A percentile compares a stretch with the other conserved stretches of the same genome.
Evolutionary conservation across 2,113 vertebrate species (phyloP).

Genomic region (Chionomys nivalis): DNA sequence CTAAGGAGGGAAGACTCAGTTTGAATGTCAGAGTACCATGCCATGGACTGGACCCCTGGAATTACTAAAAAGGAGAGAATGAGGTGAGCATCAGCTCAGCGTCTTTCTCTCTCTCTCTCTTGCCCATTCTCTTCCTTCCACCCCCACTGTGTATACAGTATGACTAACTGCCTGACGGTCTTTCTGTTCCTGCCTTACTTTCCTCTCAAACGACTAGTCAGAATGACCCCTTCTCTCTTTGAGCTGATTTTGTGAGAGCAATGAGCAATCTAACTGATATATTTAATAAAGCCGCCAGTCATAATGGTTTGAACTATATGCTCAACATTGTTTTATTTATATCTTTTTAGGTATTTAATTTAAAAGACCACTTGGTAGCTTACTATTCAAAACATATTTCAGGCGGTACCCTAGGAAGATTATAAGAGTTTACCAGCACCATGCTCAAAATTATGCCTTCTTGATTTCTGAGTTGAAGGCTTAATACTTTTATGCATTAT

Average conservation of each 20-base stretch:
- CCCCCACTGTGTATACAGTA: background rate
- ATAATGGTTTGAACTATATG: slow-evolving; percentile 7
- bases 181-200: background rate
- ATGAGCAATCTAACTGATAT: background rate
- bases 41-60: background rate
- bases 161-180: background rate
- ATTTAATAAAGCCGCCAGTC: background rate
- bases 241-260: background rate
- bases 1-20: background rate
- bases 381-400: slow-evolving; percentile 37
- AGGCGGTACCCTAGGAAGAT: slow-evolving; percentile 10
- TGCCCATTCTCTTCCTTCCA: background rate
- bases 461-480: slow-evolving; percentile 34
- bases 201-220: background rate
- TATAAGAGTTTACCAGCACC: background rate
- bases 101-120: background rate
- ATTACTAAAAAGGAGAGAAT: background rate
- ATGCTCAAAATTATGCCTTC: background rate
- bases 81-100: background rate
- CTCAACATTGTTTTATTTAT: background rate
- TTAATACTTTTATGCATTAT: background rate
- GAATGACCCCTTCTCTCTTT: background rate
- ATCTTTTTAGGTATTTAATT: slow-evolving; percentile 35
- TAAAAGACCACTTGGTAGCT: slow-evolving; percentile 42
- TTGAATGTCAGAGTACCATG: background rate